phyloP scores from a whole-genome alignment of 2,888 invertebrate species.

The Phymatocera aterrima region DNA sequence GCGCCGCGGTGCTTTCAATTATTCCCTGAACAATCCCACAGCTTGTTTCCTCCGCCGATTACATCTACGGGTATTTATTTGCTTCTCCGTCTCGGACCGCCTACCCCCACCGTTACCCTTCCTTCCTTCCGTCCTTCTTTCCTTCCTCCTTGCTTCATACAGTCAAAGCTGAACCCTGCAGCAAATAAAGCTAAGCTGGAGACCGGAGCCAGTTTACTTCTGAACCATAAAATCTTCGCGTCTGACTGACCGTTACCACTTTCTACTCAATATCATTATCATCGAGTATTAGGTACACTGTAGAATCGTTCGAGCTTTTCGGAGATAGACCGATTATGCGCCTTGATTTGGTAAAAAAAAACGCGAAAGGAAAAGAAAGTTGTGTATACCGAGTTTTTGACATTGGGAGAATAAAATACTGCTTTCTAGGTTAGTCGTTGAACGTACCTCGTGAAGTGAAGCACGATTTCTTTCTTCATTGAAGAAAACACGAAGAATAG shows the following conservation, averaged over 20 bases:
- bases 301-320: no score
- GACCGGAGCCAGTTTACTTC: background rate
- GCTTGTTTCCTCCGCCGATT: slow-evolving; percentile 75
- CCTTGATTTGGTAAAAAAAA: no score
- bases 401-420: no score
- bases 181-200: background rate
- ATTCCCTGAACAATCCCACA: slow-evolving; percentile 74
- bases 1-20: slow-evolving; percentile 75
- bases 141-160: background rate
- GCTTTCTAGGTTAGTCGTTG: no score
- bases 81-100: slow-evolving; percentile 56
- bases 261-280: no score
- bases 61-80: slow-evolving; percentile 74
- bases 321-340: no score
- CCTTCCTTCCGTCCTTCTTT: background rate
- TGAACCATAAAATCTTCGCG: slow-evolving; percentile 2
- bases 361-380: no score
- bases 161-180: slow-evolving; percentile 3
- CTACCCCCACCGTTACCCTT: background rate
- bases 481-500: background rate
- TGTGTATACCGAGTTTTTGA: no score
- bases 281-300: no score
- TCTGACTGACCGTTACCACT: background rate
- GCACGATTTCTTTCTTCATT: background rate
- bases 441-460: no score